These are phyloP conservation scores for Ceratosolen fusciceps DNA, from an alignment of 1,140 invertebrate genomes.

Conservation along the genomic window DNA sequence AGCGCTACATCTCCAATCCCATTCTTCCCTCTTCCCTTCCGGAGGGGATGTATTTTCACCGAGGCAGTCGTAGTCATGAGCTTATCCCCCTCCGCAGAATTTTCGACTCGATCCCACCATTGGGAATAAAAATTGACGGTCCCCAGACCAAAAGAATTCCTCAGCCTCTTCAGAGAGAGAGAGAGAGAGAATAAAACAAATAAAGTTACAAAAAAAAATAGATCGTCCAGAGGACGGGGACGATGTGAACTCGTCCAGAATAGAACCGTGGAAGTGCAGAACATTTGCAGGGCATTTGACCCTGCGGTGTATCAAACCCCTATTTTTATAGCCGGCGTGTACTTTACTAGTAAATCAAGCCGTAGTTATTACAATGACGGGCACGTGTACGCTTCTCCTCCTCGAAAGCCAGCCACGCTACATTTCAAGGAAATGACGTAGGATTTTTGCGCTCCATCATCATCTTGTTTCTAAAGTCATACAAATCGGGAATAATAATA, in stretches of 20 bases:
- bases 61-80: neutral
- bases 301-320: no score
- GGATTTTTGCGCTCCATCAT: neutral
- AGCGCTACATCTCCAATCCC: neutral
- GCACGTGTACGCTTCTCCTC: neutral
- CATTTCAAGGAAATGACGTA: neutral
- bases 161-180: neutral
- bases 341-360: neutral
- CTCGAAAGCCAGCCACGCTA: neutral
- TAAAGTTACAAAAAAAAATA: no score
- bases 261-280: neutral
- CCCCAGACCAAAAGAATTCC: neutral
- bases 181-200: neutral
- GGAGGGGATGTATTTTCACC: neutral
- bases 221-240: no score
- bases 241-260: neutral
- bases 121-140: neutral
- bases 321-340: neutral
- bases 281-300: neutral
- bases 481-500: no score
- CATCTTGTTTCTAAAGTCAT: no score
- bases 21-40: conserved; percentile 2
- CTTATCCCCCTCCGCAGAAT: neutral
- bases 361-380: neutral
- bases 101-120: neutral